Conservation (phyloP, 92 coral and sea anemone species). For the Diadumene lineata region DNA sequence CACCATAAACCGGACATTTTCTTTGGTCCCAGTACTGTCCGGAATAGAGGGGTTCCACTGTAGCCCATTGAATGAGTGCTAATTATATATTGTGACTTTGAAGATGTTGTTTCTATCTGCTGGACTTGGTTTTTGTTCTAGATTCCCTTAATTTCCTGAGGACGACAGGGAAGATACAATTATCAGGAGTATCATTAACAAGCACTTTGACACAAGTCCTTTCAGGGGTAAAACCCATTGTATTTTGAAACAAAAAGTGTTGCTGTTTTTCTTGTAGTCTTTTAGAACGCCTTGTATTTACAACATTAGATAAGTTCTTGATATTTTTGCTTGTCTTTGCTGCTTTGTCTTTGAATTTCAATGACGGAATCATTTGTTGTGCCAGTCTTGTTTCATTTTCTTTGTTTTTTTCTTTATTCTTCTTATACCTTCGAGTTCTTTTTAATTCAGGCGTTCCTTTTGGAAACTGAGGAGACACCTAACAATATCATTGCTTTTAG, state of each 20-base stretch:
- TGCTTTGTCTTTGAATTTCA: constrained; percentile 36
- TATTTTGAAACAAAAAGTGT: constrained; percentile 43
- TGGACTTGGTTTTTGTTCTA: background rate
- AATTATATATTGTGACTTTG: too few relatives aligned
- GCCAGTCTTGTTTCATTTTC: background rate
- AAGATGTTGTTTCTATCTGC: too few relatives aligned
- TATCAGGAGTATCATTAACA: constrained; percentile 65
- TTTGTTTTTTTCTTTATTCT: constrained; percentile 8
- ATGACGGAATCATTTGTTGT: constrained; percentile 28
- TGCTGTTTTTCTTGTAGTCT: constrained; percentile 23
- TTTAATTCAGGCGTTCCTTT: constrained; percentile 10
- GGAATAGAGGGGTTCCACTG: too few relatives aligned
- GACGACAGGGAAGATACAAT: constrained; percentile 36
- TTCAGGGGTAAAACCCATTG: constrained; percentile 21
- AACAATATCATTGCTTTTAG: too few relatives aligned
- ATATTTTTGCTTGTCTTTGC: background rate
- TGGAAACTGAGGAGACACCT: constrained; percentile 77
- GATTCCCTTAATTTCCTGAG: constrained; percentile 35
- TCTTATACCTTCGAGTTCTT: constrained; percentile 18
- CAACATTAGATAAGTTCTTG: too few relatives aligned
- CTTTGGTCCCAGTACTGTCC: too few relatives aligned
- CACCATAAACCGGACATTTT: too few relatives aligned
- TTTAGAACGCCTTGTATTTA: constrained; percentile 21
- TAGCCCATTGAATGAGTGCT: too few relatives aligned
- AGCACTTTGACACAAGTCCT: constrained; percentile 28